These are phyloP conservation scores for Lagothrix lagotricha DNA, from an alignment of 2,797 vertebrate species.

Conservation along the genomic window DNA sequence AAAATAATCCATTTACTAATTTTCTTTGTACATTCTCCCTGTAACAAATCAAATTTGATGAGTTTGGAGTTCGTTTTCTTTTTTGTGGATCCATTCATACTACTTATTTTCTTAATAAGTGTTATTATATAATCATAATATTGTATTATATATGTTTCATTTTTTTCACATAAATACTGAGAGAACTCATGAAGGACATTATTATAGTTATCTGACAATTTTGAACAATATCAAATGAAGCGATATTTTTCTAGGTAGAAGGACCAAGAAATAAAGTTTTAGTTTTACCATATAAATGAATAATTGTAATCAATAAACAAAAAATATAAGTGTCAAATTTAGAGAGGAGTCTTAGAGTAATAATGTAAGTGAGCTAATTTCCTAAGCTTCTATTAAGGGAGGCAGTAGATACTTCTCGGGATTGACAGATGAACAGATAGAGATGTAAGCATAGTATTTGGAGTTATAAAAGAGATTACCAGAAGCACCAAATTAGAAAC, in stretches of 20 bases:
- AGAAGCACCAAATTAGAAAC: background rate
- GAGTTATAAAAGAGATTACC: background rate
- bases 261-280: background rate
- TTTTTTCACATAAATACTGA: background rate
- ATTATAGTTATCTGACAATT: background rate
- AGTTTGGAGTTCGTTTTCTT: background rate
- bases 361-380: background rate
- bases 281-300: background rate
- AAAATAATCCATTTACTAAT: background rate
- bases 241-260: background rate
- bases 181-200: background rate
- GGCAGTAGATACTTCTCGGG: background rate
- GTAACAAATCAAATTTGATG: background rate
- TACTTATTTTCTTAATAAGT: background rate
- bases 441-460: background rate
- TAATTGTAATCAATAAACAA: background rate
- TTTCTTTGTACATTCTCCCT: background rate
- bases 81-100: background rate
- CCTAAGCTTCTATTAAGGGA: background rate
- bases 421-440: background rate
- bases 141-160: background rate
- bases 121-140: background rate
- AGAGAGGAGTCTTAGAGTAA: background rate
- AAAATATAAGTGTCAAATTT: background rate
- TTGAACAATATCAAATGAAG: background rate